Conservation (phyloP, 2,888 invertebrate genomes). For the Hydrotaea diabolus region DNA sequence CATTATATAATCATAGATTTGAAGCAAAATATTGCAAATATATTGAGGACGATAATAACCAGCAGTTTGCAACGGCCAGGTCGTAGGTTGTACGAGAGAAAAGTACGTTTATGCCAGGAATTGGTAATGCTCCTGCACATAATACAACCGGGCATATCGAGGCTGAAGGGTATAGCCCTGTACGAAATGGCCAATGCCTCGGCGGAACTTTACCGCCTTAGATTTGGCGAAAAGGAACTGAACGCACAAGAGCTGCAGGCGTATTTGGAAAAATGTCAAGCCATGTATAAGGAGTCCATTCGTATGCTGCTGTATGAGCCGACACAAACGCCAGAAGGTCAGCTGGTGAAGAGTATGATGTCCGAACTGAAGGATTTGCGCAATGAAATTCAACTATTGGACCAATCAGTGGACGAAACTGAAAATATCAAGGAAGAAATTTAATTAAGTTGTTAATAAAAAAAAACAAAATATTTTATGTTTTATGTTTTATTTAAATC, state of each 20-base stretch:
- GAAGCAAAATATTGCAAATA: conserved; percentile 86
- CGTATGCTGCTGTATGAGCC: conserved; percentile 88
- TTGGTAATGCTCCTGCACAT: conserved; percentile 85
- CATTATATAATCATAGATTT: conserved; percentile 86
- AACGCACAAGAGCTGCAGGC: conserved; percentile 78
- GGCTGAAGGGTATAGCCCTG: conserved; percentile 85
- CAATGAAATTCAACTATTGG: conserved; percentile 59
- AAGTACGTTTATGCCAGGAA: conserved; percentile 85
- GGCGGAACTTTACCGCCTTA: conserved; percentile 82
- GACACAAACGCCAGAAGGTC: conserved; percentile 86
- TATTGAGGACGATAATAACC: conserved; percentile 82
- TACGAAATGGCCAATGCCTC: conserved; percentile 88
- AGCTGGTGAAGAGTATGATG: conserved; percentile 86
- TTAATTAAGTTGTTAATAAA: background rate
- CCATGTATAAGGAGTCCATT: conserved; percentile 84
- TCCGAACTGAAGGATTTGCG: conserved; percentile 84
- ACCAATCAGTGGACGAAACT: background rate
- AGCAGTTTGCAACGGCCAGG: conserved; percentile 82
- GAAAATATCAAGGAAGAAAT: background rate
- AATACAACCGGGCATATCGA: conserved; percentile 83
- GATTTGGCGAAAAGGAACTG: conserved; percentile 74
- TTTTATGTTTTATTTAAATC: background rate
- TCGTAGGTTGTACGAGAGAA: conserved; percentile 83
- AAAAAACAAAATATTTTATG: background rate
- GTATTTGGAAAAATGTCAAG: conserved; percentile 83